A percentile compares a stretch with the other conserved stretches of the same genome.
phyloP scores from a whole-genome alignment of 2,888 invertebrate genomes.

The Euphydryas editha region DNA sequence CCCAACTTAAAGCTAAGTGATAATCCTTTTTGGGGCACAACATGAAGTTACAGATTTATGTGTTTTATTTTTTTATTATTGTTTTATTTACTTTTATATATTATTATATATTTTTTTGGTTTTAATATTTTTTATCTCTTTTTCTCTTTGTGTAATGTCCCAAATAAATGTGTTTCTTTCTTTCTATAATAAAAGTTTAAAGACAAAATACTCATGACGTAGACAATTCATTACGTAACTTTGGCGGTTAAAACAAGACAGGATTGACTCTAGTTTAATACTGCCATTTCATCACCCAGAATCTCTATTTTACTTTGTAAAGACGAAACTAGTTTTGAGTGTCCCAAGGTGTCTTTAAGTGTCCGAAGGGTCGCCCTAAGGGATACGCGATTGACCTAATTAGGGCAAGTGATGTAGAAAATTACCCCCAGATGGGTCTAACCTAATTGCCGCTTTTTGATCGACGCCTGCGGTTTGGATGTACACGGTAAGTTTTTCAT shows the following conservation, averaged over 20 bases:
- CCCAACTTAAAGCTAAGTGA: too few species aligned
- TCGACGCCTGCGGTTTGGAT: slow-evolving; percentile 36
- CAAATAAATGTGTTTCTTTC: too few species aligned
- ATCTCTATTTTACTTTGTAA: slow-evolving; percentile 38
- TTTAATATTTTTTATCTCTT: too few species aligned
- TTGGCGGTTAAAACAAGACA: slow-evolving; percentile 23
- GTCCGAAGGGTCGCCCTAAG: slow-evolving; percentile 44
- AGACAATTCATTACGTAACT: slow-evolving; percentile 8
- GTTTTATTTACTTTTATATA: too few species aligned
- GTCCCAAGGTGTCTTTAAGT: slow-evolving; percentile 43
- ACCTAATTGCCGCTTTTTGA: slow-evolving; percentile 60
- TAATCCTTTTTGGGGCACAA: too few species aligned
- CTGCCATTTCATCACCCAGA: slow-evolving; percentile 33
- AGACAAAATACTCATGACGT: neutral
- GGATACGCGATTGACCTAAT: slow-evolving; percentile 69
- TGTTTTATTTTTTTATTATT: too few species aligned
- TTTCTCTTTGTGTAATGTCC: too few species aligned
- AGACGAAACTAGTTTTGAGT: slow-evolving; percentile 38
- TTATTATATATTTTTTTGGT: too few species aligned
- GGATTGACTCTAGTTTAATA: slow-evolving; percentile 33
- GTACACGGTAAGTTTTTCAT: slow-evolving; percentile 19
- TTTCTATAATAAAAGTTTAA: slow-evolving; percentile 5
- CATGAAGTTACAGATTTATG: too few species aligned
- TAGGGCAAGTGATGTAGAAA: slow-evolving; percentile 74
- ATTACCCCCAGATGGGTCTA: slow-evolving; percentile 67